Percentiles rank a stretch among this genome's conserved stretches.
phyloP scores from a whole-genome alignment of 2,113 vertebrate species.

The Cochlearius cochlearius region DNA sequence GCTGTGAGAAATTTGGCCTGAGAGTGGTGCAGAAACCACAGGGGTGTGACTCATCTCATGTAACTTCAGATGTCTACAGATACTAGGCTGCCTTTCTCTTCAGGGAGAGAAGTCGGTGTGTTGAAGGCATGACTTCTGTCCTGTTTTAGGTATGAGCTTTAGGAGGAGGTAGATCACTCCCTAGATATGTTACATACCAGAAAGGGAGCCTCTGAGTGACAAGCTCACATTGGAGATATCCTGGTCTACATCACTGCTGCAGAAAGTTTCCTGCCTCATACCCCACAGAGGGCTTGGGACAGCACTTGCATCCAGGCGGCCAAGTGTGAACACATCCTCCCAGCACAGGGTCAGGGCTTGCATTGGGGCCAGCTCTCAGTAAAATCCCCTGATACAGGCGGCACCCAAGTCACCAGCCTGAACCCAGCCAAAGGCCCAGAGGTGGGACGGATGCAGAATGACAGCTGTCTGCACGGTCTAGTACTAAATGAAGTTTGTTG shows the following conservation, averaged over 20 bases:
- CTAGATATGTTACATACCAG: not conserved
- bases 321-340: not conserved
- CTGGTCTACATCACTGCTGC: not conserved
- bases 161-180: not conserved
- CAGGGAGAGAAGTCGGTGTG: not conserved
- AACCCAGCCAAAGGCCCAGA: not conserved
- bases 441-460: not conserved
- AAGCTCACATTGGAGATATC: not conserved
- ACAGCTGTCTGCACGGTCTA: not conserved
- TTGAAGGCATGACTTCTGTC: not conserved
- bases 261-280: not conserved
- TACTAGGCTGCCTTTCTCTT: not conserved
- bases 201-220: not conserved
- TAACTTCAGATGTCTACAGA: not conserved
- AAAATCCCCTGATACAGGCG: not conserved
- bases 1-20: constrained; percentile 7
- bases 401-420: not conserved
- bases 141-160: not conserved
- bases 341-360: not conserved
- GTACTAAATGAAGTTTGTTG: not conserved
- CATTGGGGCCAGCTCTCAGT: not conserved
- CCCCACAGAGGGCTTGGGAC: not conserved
- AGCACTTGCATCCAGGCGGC: not conserved
- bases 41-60: not conserved
- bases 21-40: constrained; percentile 34